Evolutionary conservation across 2,113 vertebrate genomes (phyloP).

Genomic region (Macquaria ambigua): DNA sequence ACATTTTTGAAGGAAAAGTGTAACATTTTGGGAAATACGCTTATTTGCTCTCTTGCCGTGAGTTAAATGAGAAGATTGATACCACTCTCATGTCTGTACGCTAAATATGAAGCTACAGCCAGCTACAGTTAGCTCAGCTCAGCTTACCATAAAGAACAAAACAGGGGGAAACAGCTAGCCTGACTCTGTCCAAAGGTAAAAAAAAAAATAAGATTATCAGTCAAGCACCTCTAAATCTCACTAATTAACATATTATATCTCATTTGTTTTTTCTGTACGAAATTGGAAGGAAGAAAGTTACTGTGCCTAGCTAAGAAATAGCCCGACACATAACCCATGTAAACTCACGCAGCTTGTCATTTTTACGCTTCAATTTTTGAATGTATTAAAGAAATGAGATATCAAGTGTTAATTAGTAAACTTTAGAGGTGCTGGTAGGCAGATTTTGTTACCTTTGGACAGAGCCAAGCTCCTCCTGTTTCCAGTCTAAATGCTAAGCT

Average conservation of each 20-base stretch:
- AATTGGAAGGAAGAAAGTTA: background rate
- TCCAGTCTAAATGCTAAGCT: background rate
- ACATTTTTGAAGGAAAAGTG: constrained; percentile 6
- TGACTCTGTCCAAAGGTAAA: background rate
- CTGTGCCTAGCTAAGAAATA: background rate
- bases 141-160: constrained; percentile 13
- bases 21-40: constrained; percentile 14
- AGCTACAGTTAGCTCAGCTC: background rate
- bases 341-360: too few relatives aligned
- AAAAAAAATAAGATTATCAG: background rate
- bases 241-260: background rate
- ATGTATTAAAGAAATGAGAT: background rate
- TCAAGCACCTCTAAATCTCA: background rate
- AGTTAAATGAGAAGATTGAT: background rate
- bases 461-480: background rate
- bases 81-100: background rate
- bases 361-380: background rate
- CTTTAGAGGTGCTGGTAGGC: background rate
- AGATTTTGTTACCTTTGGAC: background rate
- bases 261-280: background rate
- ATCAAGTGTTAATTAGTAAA: background rate
- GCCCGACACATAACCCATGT: background rate
- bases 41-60: background rate
- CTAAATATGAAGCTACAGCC: background rate
- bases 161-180: background rate